Base-by-base conservation (phyloP, 1,140 invertebrate species). In the Lepidotrigona ventralis region DNA sequence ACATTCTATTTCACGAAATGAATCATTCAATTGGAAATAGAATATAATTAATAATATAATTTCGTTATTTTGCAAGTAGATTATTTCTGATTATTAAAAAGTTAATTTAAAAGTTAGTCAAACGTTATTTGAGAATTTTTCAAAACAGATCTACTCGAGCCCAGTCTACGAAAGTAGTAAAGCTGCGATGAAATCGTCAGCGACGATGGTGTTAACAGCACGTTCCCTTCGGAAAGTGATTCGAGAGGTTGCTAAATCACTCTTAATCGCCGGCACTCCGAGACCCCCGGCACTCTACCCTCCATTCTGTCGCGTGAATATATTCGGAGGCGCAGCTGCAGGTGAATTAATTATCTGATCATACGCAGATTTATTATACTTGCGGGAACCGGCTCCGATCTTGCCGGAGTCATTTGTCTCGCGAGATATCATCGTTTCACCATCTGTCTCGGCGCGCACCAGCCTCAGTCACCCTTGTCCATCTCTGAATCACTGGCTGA, bases 401-500 rank as follows among this genome's bases (percentile, higher is more conserved):
- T 58, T 46, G 53, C 53, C 17, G 23, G 4, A 19, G n/a, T 33
- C 70, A 66, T 74, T 74, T 81, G 70, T 81, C 71, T 73, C 58
- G 79, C 2, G n/a, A 74, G 71, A 79, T 79, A 79, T 71, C 66
- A 79, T 79, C 78, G 76, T 79, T 79, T 79, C 78, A 29, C 68
- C 54, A 26, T 64, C 39, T 54, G 60, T 64, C 29, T 26, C 46
- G n/a, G 23, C 14, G 9, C 21, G 21, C 21, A 17, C 21, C 1
- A 56, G 19, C 3, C 54, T 11, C n/a, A 33, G 15, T 33, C 26
- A 17, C 69, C 58, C 53, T 53, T 63, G n/a, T 53, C 58, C 70
- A n/a, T 64, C n/a, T 17, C 46, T 73, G 70, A 70, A 71, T 79
- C 77, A 71, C 21, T 54, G 51, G 51, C 29, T 39, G 3, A 68